Conservation (phyloP, 1,140 invertebrate species). For the Dryas iulia region DNA sequence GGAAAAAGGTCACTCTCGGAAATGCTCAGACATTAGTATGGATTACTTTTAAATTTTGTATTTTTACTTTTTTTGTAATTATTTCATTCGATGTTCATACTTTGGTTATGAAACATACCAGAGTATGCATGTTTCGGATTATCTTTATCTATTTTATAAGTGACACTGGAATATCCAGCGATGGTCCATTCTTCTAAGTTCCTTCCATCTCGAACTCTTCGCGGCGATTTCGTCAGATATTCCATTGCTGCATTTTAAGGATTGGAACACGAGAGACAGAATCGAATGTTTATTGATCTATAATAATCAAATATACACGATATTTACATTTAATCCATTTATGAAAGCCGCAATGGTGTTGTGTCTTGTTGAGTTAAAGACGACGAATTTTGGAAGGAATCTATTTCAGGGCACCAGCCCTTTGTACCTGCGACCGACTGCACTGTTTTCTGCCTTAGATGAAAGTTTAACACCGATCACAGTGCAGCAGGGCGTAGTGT, state of each 20-base stretch:
- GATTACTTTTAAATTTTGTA: too few species aligned
- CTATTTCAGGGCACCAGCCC: slow-evolving; percentile 5
- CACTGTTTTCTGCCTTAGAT: background rate
- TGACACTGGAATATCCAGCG: too few species aligned
- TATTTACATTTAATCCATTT: slow-evolving; percentile 19
- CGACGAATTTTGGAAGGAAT: background rate
- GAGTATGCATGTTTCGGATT: too few species aligned
- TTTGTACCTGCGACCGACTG: slow-evolving; percentile 10
- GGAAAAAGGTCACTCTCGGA: background rate
- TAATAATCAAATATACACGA: background rate
- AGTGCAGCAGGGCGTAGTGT: background rate
- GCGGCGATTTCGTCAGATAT: too few species aligned
- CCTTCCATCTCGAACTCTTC: too few species aligned
- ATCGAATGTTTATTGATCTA: slow-evolving; percentile 1
- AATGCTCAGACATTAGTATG: too few species aligned
- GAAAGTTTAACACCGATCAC: background rate
- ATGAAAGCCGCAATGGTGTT: slow-evolving; percentile 15
- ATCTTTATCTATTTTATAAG: too few species aligned
- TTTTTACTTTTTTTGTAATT: too few species aligned
- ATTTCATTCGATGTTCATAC: too few species aligned
- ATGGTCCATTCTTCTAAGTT: too few species aligned
- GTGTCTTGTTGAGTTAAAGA: slow-evolving; percentile 6
- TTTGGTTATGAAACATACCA: too few species aligned
- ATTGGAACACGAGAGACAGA: slow-evolving; percentile 21
- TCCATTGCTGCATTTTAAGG: background rate